Conservation (phyloP, 2,888 invertebrate genomes). For the Scelioninae gen. 2 region DNA sequence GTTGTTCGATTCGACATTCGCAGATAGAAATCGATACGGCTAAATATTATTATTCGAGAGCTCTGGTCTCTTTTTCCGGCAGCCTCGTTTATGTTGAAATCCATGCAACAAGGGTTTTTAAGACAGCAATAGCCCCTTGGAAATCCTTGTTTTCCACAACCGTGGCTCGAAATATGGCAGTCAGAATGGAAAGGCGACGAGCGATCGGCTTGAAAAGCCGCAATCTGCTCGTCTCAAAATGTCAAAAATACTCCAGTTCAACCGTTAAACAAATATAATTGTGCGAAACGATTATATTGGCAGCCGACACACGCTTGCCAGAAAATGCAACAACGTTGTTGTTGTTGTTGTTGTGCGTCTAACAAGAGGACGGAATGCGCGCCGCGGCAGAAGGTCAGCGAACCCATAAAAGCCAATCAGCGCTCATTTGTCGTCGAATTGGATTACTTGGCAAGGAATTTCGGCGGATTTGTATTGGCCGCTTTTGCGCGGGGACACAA, state of each 20-base stretch:
- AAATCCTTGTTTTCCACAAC: slow-evolving; percentile 22
- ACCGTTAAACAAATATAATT: too few species aligned
- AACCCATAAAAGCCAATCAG: slow-evolving; percentile 18
- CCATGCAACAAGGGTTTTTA: slow-evolving; percentile 9
- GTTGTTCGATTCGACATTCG: neutral
- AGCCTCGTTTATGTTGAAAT: slow-evolving; percentile 10
- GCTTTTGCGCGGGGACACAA: slow-evolving; percentile 1
- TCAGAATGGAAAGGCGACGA: slow-evolving; percentile 12
- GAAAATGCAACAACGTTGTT: slow-evolving; percentile 7
- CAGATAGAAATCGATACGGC: slow-evolving; percentile 4
- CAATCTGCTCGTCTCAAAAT: too few species aligned
- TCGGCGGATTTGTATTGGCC: neutral
- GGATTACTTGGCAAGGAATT: neutral
- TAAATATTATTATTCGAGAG: slow-evolving; percentile 10
- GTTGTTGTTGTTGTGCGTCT: too few species aligned
- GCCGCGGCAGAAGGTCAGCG: slow-evolving; percentile 2
- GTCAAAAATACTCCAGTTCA: too few species aligned
- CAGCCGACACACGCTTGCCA: neutral
- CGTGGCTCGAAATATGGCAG: slow-evolving; percentile 8
- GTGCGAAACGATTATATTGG: too few species aligned
- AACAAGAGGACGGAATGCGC: slow-evolving; percentile 8
- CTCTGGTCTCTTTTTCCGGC: neutral
- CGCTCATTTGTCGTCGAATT: slow-evolving; percentile 12
- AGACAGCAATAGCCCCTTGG: slow-evolving; percentile 22
- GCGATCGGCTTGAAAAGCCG: neutral